Evolutionary conservation across 2,888 invertebrate genomes (phyloP).

Genomic region (Dicranocentrus wangi): DNA sequence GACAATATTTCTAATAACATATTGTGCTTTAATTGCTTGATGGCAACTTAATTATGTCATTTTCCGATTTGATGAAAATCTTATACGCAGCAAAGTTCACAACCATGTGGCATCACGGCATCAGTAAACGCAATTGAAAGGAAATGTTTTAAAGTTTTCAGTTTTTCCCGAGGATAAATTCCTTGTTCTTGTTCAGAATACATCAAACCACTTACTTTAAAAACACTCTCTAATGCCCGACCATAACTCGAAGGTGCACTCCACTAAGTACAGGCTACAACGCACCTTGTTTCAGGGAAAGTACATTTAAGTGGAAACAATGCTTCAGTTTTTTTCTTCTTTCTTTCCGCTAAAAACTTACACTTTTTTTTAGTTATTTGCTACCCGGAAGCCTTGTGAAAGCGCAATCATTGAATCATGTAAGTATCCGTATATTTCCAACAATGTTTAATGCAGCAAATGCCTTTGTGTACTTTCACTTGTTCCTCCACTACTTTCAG

Average conservation of each 20-base stretch:
- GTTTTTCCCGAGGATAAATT: neutral
- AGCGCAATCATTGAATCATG: too few species aligned
- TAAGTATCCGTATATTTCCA: too few species aligned
- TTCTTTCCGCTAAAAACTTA: neutral
- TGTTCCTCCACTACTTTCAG: slow-evolving; percentile 18
- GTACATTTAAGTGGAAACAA: slow-evolving; percentile 19
- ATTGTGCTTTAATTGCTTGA: too few species aligned
- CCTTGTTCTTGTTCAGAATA: neutral
- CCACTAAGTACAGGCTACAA: too few species aligned
- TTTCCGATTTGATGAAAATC: neutral
- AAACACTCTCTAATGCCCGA: neutral
- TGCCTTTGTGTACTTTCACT: slow-evolving; percentile 19
- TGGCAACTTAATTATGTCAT: neutral
- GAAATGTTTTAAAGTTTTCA: slow-evolving; percentile 10
- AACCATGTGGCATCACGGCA: too few species aligned
- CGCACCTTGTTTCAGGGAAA: neutral
- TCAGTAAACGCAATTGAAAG: neutral
- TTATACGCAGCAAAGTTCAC: too few species aligned
- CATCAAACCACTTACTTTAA: slow-evolving; percentile 17
- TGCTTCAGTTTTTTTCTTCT: slow-evolving; percentile 1
- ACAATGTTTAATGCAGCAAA: slow-evolving; percentile 29
- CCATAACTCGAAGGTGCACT: neutral
- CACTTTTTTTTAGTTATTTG: neutral
- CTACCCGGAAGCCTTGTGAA: too few species aligned
- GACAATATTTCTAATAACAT: too few species aligned